Conservation (phyloP, 1,140 invertebrate genomes). For the Palaemon carinicauda region DNA sequence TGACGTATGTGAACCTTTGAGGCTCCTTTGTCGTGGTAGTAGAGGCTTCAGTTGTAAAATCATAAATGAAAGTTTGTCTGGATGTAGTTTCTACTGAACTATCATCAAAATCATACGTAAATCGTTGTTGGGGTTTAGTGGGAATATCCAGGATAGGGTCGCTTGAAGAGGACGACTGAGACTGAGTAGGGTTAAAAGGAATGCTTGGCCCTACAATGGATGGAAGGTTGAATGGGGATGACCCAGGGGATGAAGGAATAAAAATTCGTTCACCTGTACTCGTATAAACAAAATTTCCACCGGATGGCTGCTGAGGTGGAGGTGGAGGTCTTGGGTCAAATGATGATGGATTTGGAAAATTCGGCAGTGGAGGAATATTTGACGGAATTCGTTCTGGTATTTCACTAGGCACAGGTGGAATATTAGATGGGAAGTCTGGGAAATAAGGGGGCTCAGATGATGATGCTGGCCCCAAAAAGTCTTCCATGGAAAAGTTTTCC, state of each 20-base stretch:
- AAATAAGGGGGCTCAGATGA: too few species aligned
- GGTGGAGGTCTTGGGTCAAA: not conserved
- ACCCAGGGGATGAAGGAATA: too few species aligned
- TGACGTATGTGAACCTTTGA: constrained; percentile 19
- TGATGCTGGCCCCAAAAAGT: too few species aligned
- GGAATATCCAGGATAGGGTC: not conserved
- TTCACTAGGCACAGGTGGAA: not conserved
- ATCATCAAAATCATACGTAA: constrained; percentile 38
- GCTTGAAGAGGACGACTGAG: not conserved
- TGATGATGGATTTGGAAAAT: not conserved
- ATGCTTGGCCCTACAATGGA: too few species aligned
- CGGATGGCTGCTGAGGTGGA: not conserved
- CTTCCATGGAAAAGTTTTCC: too few species aligned
- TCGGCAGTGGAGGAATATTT: not conserved
- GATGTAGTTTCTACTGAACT: not conserved
- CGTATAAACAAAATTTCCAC: too few species aligned
- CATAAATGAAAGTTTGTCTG: not conserved
- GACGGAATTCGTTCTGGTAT: not conserved
- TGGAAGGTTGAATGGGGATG: not conserved
- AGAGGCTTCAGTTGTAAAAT: not conserved
- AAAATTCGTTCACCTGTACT: too few species aligned
- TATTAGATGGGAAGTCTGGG: not conserved
- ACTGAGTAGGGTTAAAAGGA: not conserved
- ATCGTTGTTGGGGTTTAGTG: constrained; percentile 16
- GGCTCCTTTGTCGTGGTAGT: not conserved